Evolutionary conservation across 1,140 invertebrate species (phyloP).

Genomic region (Monomorium pharaonis): DNA sequence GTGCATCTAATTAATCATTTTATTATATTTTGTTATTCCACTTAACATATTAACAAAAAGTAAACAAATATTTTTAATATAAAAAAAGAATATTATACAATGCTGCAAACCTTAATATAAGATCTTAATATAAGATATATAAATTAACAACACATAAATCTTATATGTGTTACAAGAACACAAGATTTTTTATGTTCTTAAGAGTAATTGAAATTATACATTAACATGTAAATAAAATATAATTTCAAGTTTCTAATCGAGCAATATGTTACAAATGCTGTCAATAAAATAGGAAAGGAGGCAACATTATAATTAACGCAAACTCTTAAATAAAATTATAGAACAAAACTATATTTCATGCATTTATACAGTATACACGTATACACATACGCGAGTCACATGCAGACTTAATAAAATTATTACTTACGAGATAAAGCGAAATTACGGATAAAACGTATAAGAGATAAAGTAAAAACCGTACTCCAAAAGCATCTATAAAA

Average conservation of each 20-base stretch:
- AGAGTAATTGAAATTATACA: not conserved
- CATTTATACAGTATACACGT: slow-evolving; percentile 5
- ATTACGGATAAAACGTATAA: slow-evolving; percentile 7
- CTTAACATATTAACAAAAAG: not conserved
- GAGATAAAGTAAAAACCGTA: slow-evolving; percentile 8
- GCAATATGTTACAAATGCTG: not conserved
- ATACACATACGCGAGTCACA: too few species aligned
- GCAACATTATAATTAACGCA: slow-evolving; percentile 6
- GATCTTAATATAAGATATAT: too few species aligned
- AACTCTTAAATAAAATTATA: slow-evolving; percentile 23
- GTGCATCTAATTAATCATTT: not conserved
- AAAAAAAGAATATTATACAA: not conserved
- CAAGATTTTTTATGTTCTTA: slow-evolving; percentile 6
- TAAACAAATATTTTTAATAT: not conserved
- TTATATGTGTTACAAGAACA: slow-evolving; percentile 4
- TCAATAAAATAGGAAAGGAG: not conserved
- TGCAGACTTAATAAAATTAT: slow-evolving; percentile 16
- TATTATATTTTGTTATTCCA: slow-evolving; percentile 15
- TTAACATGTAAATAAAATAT: slow-evolving; percentile 7
- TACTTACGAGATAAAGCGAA: not conserved
- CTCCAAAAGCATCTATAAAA: slow-evolving; percentile 25
- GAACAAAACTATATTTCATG: slow-evolving; percentile 22
- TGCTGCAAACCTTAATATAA: not conserved
- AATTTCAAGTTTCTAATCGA: not conserved
- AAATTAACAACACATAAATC: slow-evolving; percentile 32